Percentiles rank a stretch among this genome's conserved stretches.
Conservation (phyloP, 2,888 invertebrate species). For the Coronaproctus castanopsis region DNA sequence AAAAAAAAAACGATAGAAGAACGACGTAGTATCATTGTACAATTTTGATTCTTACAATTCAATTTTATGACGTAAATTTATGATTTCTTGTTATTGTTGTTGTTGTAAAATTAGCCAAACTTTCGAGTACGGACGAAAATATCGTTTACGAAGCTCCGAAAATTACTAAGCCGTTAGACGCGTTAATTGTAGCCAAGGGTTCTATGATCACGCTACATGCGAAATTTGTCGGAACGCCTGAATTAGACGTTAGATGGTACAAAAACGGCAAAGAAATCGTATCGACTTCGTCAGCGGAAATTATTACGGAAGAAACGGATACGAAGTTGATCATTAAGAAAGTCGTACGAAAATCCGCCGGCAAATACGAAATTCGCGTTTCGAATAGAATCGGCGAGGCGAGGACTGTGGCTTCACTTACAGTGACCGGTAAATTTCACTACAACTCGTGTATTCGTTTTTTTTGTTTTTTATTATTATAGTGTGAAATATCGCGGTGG, state of each 20-base stretch:
- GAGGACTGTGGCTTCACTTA: conserved; percentile 62
- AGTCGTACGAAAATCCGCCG: conserved; percentile 50
- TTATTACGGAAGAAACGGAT: conserved; percentile 38
- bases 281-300: conserved; percentile 34
- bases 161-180: conserved; percentile 57
- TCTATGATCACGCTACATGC: conserved; percentile 47
- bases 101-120: too few species aligned
- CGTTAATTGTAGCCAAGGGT: conserved; percentile 46
- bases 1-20: too few species aligned
- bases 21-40: too few species aligned
- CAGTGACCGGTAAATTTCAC: conserved; percentile 33
- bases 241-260: conserved; percentile 62
- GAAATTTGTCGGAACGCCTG: conserved; percentile 47
- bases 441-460: too few species aligned
- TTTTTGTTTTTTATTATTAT: too few species aligned
- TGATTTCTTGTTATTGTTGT: too few species aligned
- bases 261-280: conserved; percentile 59
- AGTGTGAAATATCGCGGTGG: too few species aligned
- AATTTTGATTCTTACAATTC: too few species aligned
- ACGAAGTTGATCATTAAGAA: conserved; percentile 45
- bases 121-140: conserved; percentile 28
- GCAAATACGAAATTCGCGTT: conserved; percentile 74
- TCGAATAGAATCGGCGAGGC: conserved; percentile 55
- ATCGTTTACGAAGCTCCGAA: conserved; percentile 38
- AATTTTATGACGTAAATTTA: too few species aligned